Evolutionary conservation across 2,797 vertebrate genomes (phyloP).

Genomic region (Oreonectes daqikongensis): DNA sequence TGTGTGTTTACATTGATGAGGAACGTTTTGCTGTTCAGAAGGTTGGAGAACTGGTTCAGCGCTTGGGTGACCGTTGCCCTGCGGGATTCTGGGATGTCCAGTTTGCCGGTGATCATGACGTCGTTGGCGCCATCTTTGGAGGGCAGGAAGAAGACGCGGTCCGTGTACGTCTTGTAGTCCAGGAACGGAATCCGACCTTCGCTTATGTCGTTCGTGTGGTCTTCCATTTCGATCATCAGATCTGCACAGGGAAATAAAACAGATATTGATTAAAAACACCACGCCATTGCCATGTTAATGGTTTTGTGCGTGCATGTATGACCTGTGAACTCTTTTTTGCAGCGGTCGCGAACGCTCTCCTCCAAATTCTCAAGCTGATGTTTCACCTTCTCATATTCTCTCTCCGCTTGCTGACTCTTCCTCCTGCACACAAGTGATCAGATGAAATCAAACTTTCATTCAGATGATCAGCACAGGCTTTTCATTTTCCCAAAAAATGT

Average conservation of each 20-base stretch:
- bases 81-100: slow-evolving; percentile 90
- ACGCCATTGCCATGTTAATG: not conserved
- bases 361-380: slow-evolving; percentile 96
- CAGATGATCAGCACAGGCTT: not conserved
- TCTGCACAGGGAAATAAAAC: slow-evolving; percentile 62
- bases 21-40: slow-evolving; percentile 98
- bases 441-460: not conserved
- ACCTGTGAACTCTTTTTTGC: slow-evolving; percentile 99
- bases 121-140: slow-evolving; percentile 96
- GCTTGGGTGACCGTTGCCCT: slow-evolving; percentile 84
- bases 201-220: slow-evolving; percentile 90
- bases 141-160: slow-evolving; percentile 95
- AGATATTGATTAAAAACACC: not conserved
- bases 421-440: slow-evolving; percentile 74
- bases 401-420: slow-evolving; percentile 95
- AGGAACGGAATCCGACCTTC: slow-evolving; percentile 93
- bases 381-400: slow-evolving; percentile 97
- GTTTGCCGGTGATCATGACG: slow-evolving; percentile 94
- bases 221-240: slow-evolving; percentile 86
- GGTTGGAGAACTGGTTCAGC: slow-evolving; percentile 97
- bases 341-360: slow-evolving; percentile 95
- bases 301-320: slow-evolving; percentile 12
- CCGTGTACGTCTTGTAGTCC: slow-evolving; percentile 97
- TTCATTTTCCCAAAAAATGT: not conserved
- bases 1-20: slow-evolving; percentile 77